These are phyloP conservation scores for Crioceris asparagi DNA, from an alignment of 2,888 invertebrate genomes.

Conservation along the genomic window DNA sequence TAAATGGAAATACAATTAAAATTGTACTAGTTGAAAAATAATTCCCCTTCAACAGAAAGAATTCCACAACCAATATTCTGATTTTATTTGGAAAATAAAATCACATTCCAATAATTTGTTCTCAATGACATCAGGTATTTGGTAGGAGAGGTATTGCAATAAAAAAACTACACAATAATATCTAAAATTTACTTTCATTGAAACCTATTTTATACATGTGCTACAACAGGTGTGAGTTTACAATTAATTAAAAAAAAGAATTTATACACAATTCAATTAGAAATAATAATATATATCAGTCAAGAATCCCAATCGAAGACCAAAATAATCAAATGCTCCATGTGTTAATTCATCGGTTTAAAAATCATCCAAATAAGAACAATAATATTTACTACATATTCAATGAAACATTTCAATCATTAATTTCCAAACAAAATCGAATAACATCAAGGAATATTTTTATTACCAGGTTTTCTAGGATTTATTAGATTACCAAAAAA, in stretches of 20 bases:
- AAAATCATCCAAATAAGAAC: too few species aligned
- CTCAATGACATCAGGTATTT: too few species aligned
- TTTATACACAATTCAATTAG: slow-evolving; percentile 29
- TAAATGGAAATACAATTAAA: not conserved
- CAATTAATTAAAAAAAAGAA: slow-evolving; percentile 31
- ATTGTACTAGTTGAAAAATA: not conserved
- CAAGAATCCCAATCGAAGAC: not conserved
- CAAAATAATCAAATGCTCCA: slow-evolving; percentile 1
- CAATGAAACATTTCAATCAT: too few species aligned
- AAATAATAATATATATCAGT: slow-evolving; percentile 9
- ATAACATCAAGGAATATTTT: too few species aligned
- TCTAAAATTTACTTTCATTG: slow-evolving; percentile 23
- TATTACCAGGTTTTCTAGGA: too few species aligned
- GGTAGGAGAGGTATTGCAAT: too few species aligned
- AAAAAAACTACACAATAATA: not conserved
- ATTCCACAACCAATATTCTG: not conserved
- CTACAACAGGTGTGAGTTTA: slow-evolving; percentile 35
- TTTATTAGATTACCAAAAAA: too few species aligned
- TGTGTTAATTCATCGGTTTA: too few species aligned
- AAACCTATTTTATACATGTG: slow-evolving; percentile 25
- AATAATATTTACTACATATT: too few species aligned
- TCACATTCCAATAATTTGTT: too few species aligned
- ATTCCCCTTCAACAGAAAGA: not conserved
- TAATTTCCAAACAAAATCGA: too few species aligned
- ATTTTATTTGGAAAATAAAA: not conserved